Evolutionary conservation across 2,888 invertebrate species (phyloP).

Genomic region (Cheilosia scutellata): DNA sequence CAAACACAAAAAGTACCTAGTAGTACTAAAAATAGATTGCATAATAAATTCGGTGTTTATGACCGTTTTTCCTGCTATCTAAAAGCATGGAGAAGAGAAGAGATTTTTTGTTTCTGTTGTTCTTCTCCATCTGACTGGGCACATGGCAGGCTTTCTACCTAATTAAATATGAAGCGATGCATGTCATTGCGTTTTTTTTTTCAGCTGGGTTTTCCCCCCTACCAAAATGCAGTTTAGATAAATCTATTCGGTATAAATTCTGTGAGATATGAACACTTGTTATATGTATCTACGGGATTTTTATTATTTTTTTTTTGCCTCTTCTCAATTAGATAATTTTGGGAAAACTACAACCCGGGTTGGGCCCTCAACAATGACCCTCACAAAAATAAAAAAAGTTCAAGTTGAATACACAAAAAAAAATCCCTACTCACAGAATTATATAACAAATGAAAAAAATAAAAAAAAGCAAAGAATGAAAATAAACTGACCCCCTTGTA

Average conservation of each 20-base stretch:
- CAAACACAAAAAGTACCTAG: background rate
- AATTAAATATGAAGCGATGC: conserved; percentile 69
- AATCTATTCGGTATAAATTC: background rate
- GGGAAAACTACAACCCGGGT: conserved; percentile 28
- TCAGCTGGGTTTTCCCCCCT: conserved; percentile 8
- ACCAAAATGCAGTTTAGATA: conserved; percentile 11
- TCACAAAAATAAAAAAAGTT: conserved; percentile 33
- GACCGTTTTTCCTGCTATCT: conserved; percentile 21
- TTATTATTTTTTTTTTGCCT: conserved; percentile 27
- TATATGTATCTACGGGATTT: conserved; percentile 15
- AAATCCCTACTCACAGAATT: conserved; percentile 11
- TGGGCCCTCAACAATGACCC: conserved; percentile 51
- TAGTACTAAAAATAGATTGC: conserved; percentile 33
- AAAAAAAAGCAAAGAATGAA: conserved; percentile 32
- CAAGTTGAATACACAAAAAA: conserved; percentile 35
- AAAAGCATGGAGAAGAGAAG: background rate
- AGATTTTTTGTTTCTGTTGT: conserved; percentile 6
- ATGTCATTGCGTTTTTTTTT: conserved; percentile 52
- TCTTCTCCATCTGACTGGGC: conserved; percentile 16
- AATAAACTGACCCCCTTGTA: conserved; percentile 63
- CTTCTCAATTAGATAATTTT: conserved; percentile 53
- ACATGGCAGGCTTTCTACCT: conserved; percentile 69
- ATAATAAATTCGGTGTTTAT: conserved; percentile 47
- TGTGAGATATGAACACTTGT: conserved; percentile 69
- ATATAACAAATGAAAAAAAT: conserved; percentile 47